Evolutionary conservation across 2,888 invertebrate species (phyloP).

Genomic region (Sarcophaga caerulescens): DNA sequence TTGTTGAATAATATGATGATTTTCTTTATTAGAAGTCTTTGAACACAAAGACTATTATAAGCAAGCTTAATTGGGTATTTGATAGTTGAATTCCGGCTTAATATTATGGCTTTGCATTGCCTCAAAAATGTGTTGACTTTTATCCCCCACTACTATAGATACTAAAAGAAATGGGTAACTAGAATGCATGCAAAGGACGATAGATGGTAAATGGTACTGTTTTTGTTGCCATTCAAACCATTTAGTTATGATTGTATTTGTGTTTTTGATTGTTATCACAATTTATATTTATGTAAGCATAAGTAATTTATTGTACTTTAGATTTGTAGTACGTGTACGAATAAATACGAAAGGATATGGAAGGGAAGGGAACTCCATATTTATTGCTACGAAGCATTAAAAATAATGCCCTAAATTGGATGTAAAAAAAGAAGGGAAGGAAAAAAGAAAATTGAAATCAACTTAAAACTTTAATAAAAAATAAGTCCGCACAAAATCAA

Average conservation of each 20-base stretch:
- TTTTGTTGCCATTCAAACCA: slow-evolving; percentile 43
- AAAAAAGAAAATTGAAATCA: not conserved
- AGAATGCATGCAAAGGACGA: slow-evolving; percentile 60
- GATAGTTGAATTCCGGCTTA: not conserved
- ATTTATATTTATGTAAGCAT: slow-evolving; percentile 31
- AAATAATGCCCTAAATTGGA: not conserved
- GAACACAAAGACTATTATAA: too few relatives aligned
- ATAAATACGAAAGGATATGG: not conserved
- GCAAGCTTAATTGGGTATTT: too few relatives aligned
- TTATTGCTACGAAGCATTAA: not conserved
- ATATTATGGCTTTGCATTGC: not conserved
- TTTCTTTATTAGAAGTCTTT: too few relatives aligned
- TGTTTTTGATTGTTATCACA: slow-evolving; percentile 76
- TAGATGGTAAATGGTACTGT: slow-evolving; percentile 52
- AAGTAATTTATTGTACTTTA: slow-evolving; percentile 36
- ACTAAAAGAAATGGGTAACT: not conserved
- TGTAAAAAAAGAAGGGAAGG: not conserved
- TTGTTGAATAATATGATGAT: not conserved
- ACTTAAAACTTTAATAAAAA: not conserved
- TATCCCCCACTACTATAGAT: not conserved
- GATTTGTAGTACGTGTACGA: not conserved
- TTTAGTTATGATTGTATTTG: slow-evolving; percentile 76
- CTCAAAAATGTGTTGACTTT: not conserved
- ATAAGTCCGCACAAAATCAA: not conserved
- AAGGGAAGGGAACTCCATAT: not conserved